Conservation (phyloP, 2,888 invertebrate species). For the Trichacis sp. region DNA sequence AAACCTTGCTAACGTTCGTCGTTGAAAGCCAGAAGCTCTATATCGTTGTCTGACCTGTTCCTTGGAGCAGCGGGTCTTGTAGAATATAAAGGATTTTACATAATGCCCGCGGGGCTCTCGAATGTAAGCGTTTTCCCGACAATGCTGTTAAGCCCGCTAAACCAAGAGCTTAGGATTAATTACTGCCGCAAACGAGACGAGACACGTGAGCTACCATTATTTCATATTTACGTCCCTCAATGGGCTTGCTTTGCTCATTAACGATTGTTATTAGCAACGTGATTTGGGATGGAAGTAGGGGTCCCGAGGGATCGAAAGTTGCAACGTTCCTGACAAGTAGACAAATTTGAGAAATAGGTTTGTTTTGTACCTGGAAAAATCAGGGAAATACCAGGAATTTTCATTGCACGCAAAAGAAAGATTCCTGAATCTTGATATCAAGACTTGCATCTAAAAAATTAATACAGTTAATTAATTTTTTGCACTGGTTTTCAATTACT, state of each 20-base stretch:
- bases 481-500: too few species aligned
- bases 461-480: too few species aligned
- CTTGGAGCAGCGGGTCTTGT: neutral
- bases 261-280: neutral
- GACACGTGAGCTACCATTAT: neutral
- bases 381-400: too few species aligned
- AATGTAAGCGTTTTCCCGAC: neutral
- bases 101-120: slow-evolving; percentile 3
- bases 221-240: neutral
- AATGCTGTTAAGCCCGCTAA: neutral
- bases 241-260: neutral
- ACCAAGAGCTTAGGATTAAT: neutral
- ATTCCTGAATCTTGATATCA: too few species aligned
- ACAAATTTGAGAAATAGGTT: too few species aligned
- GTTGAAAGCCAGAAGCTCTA: neutral
- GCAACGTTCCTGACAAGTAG: too few species aligned
- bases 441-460: too few species aligned
- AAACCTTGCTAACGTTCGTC: neutral
- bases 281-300: too few species aligned
- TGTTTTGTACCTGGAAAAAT: too few species aligned
- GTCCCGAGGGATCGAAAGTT: too few species aligned
- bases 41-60: neutral
- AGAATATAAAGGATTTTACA: neutral
- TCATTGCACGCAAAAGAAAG: too few species aligned
- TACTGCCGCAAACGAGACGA: slow-evolving; percentile 1